Evolutionary conservation across 2,113 vertebrate species (phyloP).

Genomic region (Pseudopipra pipra): DNA sequence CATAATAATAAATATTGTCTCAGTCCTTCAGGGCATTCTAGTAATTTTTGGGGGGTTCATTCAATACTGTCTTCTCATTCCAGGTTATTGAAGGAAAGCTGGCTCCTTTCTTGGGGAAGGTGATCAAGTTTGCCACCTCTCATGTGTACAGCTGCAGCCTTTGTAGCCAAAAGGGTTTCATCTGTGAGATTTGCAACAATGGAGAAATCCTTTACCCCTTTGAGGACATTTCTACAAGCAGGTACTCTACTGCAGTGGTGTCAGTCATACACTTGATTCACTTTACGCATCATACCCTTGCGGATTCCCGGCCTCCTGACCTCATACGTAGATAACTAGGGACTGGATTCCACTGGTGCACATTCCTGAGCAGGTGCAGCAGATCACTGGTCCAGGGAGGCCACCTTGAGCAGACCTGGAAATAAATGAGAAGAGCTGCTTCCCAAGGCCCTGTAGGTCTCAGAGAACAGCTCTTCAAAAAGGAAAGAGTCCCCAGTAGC

Average conservation of each 20-base stretch:
- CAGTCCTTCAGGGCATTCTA: neutral
- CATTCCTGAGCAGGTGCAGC: neutral
- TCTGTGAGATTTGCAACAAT: conserved; percentile 96
- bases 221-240: conserved; percentile 92
- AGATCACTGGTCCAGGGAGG: neutral
- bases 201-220: conserved; percentile 97
- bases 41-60: neutral
- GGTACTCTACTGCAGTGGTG: conserved; percentile 71
- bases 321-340: neutral
- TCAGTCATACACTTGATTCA: neutral
- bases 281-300: neutral
- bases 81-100: conserved; percentile 98
- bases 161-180: conserved; percentile 97
- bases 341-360: neutral
- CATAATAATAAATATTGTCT: conserved; percentile 28
- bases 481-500: neutral
- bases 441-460: neutral
- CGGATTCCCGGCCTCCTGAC: neutral
- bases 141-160: conserved; percentile 97
- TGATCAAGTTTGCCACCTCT: conserved; percentile 95
- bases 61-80: conserved; percentile 1
- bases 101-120: conserved; percentile 94
- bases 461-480: neutral
- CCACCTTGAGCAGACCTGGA: neutral
- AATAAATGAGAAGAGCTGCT: neutral